Percentiles rank a stretch among this genome's conserved stretches.
These are phyloP conservation scores for Champsocephalus esox DNA, from an alignment of 2,797 vertebrate genomes.

Conservation along the genomic window DNA sequence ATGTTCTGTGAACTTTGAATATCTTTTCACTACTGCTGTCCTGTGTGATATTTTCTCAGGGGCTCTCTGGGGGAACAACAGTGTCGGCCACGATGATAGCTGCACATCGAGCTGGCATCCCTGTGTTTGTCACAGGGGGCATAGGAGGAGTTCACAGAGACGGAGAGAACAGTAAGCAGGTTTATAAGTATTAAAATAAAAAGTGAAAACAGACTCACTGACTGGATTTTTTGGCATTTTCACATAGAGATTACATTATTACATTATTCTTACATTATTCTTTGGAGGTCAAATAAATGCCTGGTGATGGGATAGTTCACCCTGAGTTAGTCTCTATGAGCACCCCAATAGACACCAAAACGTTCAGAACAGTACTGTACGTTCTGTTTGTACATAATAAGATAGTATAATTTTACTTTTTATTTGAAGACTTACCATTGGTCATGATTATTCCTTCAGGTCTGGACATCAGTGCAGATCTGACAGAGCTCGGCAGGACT, in stretches of 20 bases:
- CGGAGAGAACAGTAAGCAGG: conserved; percentile 89
- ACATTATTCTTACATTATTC: neutral
- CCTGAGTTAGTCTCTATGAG: neutral
- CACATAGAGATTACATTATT: neutral
- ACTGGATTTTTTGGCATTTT: neutral
- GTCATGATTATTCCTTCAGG: conserved; percentile 75
- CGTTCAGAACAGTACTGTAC: neutral
- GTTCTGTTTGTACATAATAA: neutral
- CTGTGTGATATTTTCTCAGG: conserved; percentile 72
- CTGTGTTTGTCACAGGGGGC: conserved; percentile 91
- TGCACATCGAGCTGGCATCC: conserved; percentile 88
- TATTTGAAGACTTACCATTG: neutral
- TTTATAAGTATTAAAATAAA: neutral
- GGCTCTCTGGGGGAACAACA: conserved; percentile 90
- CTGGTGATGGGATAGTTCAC: neutral
- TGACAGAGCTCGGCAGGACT: conserved; percentile 92
- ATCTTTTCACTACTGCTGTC: neutral
- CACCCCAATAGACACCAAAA: neutral
- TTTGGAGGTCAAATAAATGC: neutral
- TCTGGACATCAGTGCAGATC: conserved; percentile 92
- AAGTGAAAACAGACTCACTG: neutral
- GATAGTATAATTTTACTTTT: neutral
- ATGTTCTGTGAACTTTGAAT: too few relatives aligned
- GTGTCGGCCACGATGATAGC: conserved; percentile 93
- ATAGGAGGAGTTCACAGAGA: conserved; percentile 92